Percentiles rank a stretch among this genome's conserved stretches.
Conservation (phyloP, 2,797 vertebrate species). For the Dermochelys coriacea region DNA sequence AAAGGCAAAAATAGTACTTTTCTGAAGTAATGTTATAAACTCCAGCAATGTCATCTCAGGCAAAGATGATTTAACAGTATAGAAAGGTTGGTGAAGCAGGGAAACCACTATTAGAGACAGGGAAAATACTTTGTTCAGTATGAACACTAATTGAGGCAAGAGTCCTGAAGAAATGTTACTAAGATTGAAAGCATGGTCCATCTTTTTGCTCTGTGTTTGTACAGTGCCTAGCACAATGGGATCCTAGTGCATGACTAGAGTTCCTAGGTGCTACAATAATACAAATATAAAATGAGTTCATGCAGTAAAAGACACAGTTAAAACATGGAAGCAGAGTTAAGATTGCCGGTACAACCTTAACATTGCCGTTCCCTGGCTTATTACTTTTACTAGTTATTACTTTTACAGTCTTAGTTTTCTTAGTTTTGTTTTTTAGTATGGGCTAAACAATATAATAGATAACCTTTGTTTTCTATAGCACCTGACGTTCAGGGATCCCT, state of each 20-base stretch:
- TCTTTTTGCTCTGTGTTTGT: not conserved
- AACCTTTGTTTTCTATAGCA: not conserved
- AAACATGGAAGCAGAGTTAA: not conserved
- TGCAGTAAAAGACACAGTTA: not conserved
- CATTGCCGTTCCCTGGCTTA: not conserved
- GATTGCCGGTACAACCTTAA: not conserved
- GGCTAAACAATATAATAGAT: fast-evolving
- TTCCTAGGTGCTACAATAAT: no score
- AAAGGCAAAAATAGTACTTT: not conserved
- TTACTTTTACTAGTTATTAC: not conserved
- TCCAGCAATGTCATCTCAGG: not conserved
- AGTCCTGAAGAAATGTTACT: not conserved
- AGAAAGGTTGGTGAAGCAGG: not conserved
- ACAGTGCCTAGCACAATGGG: not conserved
- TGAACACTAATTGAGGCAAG: not conserved
- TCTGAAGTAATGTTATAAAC: fast-evolving
- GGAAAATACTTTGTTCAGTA: not conserved
- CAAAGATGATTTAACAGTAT: not conserved
- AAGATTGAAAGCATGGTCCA: not conserved
- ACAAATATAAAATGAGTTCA: not conserved
- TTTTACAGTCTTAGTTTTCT: not conserved
- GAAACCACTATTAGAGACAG: not conserved
- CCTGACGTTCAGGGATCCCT: not conserved
- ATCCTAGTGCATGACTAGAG: not conserved
- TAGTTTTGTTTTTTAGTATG: not conserved